phyloP scores from a whole-genome alignment of 2,888 invertebrate species.

The Microplitis deprimator region DNA sequence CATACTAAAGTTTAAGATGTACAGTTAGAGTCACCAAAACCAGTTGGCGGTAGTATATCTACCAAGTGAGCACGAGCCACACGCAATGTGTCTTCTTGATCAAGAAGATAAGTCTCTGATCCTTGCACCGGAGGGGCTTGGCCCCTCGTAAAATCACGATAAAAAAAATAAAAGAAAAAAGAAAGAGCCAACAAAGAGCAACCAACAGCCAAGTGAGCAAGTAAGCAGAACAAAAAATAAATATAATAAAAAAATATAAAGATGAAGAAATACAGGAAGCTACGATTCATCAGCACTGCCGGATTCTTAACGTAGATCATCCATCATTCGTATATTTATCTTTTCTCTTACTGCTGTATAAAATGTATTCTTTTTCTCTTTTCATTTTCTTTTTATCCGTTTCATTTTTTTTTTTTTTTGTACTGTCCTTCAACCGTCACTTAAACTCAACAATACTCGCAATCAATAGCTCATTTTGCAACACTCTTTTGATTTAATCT shows the following conservation, averaged over 20 bases:
- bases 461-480: constrained; percentile 33
- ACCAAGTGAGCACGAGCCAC: constrained; percentile 12
- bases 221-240: neutral
- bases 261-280: constrained; percentile 40
- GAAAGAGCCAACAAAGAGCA: neutral
- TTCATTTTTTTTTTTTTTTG: constrained; percentile 2
- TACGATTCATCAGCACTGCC: constrained; percentile 39
- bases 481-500: too few relatives aligned
- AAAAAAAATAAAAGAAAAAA: neutral
- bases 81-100: constrained; percentile 13
- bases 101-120: constrained; percentile 12
- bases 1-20: neutral
- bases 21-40: constrained; percentile 1
- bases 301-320: constrained; percentile 39
- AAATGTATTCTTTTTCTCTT: constrained; percentile 1
- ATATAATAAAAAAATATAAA: constrained; percentile 11
- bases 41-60: constrained; percentile 1
- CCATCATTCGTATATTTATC: constrained; percentile 31
- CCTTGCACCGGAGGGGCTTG: neutral
- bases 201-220: neutral
- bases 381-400: neutral
- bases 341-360: neutral
- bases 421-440: constrained; percentile 7
- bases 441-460: constrained; percentile 24
- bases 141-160: neutral